These are phyloP conservation scores for Epistrophe grossulariae DNA, from an alignment of 2,888 invertebrate species.

Conservation along the genomic window DNA sequence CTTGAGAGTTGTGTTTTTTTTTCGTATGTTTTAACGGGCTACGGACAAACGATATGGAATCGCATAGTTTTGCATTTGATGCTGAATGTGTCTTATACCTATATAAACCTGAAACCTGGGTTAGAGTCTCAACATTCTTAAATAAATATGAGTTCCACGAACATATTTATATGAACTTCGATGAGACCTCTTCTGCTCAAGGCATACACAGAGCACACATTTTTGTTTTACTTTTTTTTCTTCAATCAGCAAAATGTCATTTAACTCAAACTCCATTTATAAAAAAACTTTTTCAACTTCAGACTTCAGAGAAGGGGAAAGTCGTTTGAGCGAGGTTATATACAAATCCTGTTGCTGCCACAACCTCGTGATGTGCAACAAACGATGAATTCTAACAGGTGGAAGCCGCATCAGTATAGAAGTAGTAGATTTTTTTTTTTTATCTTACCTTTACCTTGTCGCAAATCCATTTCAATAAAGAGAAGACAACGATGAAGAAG, in stretches of 20 bases:
- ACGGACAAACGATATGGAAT: slow-evolving; percentile 63
- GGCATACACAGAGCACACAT: slow-evolving; percentile 47
- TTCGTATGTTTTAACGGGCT: neutral
- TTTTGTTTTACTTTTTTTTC: slow-evolving; percentile 27
- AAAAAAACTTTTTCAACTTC: neutral
- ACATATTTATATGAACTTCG: slow-evolving; percentile 34
- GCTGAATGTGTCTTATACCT: slow-evolving; percentile 1
- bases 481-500: neutral
- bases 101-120: slow-evolving; percentile 7
- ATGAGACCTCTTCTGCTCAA: slow-evolving; percentile 13
- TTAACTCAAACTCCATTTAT: neutral
- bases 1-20: slow-evolving; percentile 33
- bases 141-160: slow-evolving; percentile 63
- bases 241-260: slow-evolving; percentile 61
- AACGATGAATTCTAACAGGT: slow-evolving; percentile 68
- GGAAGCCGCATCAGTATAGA: slow-evolving; percentile 32
- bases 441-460: slow-evolving; percentile 9
- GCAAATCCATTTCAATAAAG: slow-evolving; percentile 48
- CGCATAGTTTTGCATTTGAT: slow-evolving; percentile 65
- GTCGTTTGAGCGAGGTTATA: slow-evolving; percentile 38
- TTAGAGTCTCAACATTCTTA: neutral
- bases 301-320: slow-evolving; percentile 38
- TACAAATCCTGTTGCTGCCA: slow-evolving; percentile 30
- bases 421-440: neutral
- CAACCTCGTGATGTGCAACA: slow-evolving; percentile 57